Conservation (phyloP, 2,888 invertebrate genomes). For the Ptychoptera albimana region DNA sequence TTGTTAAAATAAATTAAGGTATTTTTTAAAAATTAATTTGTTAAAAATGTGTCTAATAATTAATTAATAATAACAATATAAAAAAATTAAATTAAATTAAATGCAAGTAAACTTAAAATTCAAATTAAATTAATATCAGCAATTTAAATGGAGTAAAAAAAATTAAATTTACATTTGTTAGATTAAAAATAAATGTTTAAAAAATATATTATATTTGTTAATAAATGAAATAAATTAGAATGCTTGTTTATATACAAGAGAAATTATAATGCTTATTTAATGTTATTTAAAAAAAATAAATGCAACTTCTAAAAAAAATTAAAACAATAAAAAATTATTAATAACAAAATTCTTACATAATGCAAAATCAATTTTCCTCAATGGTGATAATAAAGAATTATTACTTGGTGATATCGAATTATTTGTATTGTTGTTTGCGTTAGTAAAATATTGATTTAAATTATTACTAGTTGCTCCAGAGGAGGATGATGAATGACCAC, state of each 20-base stretch:
- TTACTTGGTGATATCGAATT: slow-evolving; percentile 17
- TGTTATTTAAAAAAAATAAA: slow-evolving; percentile 1
- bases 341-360: slow-evolving; percentile 51
- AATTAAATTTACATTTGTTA: too few species aligned
- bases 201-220: too few species aligned
- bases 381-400: slow-evolving; percentile 33
- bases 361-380: slow-evolving; percentile 68
- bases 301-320: slow-evolving; percentile 5
- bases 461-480: slow-evolving; percentile 6
- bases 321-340: slow-evolving; percentile 1
- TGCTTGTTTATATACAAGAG: background rate
- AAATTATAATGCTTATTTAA: background rate
- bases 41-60: too few species aligned
- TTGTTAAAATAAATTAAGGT: too few species aligned
- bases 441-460: background rate
- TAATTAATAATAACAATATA: too few species aligned
- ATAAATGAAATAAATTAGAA: too few species aligned
- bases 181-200: too few species aligned
- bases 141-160: too few species aligned
- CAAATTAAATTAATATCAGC: too few species aligned
- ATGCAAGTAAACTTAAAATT: too few species aligned
- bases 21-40: too few species aligned
- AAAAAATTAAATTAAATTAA: too few species aligned
- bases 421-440: slow-evolving; percentile 26
- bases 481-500: slow-evolving; percentile 13